Conservation (phyloP, 2,888 invertebrate genomes). For the Liposcelis brunnea region DNA sequence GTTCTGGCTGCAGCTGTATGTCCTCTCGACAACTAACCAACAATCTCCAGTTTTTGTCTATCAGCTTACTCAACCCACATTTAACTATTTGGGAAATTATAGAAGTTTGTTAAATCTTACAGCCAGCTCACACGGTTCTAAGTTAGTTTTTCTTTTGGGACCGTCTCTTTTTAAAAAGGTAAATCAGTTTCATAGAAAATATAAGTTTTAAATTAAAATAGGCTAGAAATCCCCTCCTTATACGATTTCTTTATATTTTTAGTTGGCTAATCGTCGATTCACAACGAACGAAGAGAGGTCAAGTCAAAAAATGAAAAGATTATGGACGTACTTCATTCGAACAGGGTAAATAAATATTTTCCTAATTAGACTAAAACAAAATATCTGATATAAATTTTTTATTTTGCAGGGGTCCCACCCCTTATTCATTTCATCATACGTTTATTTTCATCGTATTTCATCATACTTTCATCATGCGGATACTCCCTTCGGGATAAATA, state of each 20-base stretch:
- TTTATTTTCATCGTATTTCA: too few relatives aligned
- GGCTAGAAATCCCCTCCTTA: too few relatives aligned
- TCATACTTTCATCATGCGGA: too few relatives aligned
- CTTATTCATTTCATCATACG: too few relatives aligned
- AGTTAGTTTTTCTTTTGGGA: slow-evolving; percentile 46
- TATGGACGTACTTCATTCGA: slow-evolving; percentile 32
- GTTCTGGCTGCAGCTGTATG: slow-evolving; percentile 34
- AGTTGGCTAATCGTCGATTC: too few relatives aligned
- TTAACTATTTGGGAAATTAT: slow-evolving; percentile 20
- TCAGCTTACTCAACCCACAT: slow-evolving; percentile 32
- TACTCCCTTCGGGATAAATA: background rate
- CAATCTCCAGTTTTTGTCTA: slow-evolving; percentile 35
- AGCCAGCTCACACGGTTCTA: slow-evolving; percentile 50
- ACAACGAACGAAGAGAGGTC: too few relatives aligned
- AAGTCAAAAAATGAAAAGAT: too few relatives aligned
- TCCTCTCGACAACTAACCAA: slow-evolving; percentile 23
- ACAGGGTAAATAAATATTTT: slow-evolving; percentile 33
- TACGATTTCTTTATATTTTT: too few relatives aligned
- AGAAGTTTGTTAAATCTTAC: slow-evolving; percentile 17
- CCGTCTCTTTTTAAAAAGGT: slow-evolving; percentile 46
- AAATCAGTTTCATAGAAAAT: too few relatives aligned
- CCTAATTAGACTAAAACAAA: too few relatives aligned
- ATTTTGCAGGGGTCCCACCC: background rate
- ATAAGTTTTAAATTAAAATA: too few relatives aligned
- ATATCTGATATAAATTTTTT: too few relatives aligned